These are phyloP conservation scores for Columba janthina DNA, from an alignment of 2,113 vertebrate species.

Conservation along the genomic window DNA sequence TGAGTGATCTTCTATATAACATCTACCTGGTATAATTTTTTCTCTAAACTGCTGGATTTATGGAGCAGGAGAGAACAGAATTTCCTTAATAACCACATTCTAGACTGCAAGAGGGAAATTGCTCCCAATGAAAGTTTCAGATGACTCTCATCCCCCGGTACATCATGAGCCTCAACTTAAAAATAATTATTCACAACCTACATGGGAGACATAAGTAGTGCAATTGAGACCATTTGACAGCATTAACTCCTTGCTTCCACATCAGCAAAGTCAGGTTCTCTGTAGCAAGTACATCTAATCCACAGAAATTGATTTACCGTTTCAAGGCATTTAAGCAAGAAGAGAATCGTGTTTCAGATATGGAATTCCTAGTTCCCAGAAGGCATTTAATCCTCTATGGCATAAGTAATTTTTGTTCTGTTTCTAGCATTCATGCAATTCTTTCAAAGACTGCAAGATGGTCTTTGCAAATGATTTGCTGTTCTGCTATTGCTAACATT, in stretches of 20 bases:
- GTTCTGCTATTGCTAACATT: not conserved
- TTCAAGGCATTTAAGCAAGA: not conserved
- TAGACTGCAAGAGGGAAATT: fast-evolving
- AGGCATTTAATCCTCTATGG: not conserved
- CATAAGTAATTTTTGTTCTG: not conserved
- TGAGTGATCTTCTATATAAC: not conserved
- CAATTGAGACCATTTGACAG: not conserved
- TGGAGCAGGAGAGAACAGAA: not conserved
- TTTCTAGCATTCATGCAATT: not conserved
- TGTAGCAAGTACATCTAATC: not conserved
- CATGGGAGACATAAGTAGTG: not conserved
- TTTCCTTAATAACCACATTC: not conserved
- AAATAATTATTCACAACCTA: not conserved
- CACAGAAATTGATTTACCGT: not conserved
- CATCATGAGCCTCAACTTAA: fast-evolving
- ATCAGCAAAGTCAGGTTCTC: not conserved
- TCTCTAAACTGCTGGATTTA: not conserved
- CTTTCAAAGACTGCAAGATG: not conserved
- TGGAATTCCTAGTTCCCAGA: not conserved
- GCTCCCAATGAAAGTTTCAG: not conserved
- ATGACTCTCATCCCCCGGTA: not conserved
- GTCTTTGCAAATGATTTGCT: not conserved
- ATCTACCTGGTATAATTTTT: not conserved
- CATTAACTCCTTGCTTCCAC: not conserved
- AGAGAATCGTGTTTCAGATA: not conserved